Percentiles rank a stretch among this genome's conserved stretches.
These are phyloP conservation scores for Nesidiocoris tenuis DNA, from an alignment of 2,888 invertebrate genomes.

Conservation along the genomic window DNA sequence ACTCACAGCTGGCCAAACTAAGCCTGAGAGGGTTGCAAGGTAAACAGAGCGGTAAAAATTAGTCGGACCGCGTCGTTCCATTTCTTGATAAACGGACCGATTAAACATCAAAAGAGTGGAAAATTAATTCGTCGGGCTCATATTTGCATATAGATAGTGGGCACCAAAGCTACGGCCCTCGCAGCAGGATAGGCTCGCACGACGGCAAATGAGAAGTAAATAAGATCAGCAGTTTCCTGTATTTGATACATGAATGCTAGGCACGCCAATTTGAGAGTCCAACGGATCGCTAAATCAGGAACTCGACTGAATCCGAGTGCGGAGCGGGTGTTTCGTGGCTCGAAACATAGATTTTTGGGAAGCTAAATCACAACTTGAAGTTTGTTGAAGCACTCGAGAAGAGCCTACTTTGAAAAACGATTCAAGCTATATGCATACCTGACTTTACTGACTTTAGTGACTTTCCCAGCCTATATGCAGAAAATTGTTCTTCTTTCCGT, in stretches of 20 bases:
- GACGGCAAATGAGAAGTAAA: neutral
- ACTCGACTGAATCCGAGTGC: too few relatives aligned
- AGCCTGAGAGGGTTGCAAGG: too few relatives aligned
- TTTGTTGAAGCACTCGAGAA: too few relatives aligned
- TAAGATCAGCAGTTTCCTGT: neutral
- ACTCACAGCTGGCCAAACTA: too few relatives aligned
- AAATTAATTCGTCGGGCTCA: neutral
- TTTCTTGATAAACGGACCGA: neutral
- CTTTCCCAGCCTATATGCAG: too few relatives aligned
- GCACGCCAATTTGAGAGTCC: neutral
- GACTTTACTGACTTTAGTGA: too few relatives aligned
- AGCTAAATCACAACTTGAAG: too few relatives aligned
- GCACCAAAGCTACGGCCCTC: neutral
- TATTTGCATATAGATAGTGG: neutral
- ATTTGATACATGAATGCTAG: neutral
- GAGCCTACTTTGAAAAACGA: too few relatives aligned
- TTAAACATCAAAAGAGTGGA: neutral
- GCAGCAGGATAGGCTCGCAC: neutral
- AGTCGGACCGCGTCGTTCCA: neutral
- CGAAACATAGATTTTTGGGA: too few relatives aligned
- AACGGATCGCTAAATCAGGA: neutral
- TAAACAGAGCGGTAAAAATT: neutral
- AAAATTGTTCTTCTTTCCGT: too few relatives aligned
- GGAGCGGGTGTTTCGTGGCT: too few relatives aligned
- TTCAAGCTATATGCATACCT: too few relatives aligned